Conservation (phyloP, 2,888 invertebrate genomes). For the Cephus runcator region DNA sequence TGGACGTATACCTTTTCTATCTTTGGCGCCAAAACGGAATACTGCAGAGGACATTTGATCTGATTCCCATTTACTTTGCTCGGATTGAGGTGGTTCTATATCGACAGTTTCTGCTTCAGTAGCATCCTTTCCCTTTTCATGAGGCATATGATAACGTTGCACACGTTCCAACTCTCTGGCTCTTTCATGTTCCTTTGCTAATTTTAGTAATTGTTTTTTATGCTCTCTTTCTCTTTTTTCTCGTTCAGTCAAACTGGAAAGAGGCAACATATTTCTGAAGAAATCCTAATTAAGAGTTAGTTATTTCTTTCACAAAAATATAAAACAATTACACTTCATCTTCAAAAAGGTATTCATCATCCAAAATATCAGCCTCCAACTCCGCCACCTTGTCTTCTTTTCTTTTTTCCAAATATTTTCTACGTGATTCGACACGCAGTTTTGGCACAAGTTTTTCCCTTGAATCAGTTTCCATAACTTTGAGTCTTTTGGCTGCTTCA, state of each 20-base stretch:
- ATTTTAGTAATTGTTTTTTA: constrained; percentile 87
- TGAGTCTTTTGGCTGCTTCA: constrained; percentile 91
- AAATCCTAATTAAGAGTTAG: not conserved
- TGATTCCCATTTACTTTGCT: constrained; percentile 96
- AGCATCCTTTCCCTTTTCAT: constrained; percentile 86
- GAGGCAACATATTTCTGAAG: constrained; percentile 10
- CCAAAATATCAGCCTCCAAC: constrained; percentile 92
- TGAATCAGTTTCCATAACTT: constrained; percentile 84
- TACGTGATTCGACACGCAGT: constrained; percentile 88
- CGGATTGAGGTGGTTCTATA: constrained; percentile 77
- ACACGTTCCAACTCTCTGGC: constrained; percentile 93
- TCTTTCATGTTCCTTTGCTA: constrained; percentile 95
- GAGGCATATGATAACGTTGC: constrained; percentile 95
- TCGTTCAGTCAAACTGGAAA: constrained; percentile 81
- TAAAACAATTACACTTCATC: constrained; percentile 78
- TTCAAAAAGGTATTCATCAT: constrained; percentile 96
- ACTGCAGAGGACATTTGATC: constrained; percentile 94
- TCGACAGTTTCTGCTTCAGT: constrained; percentile 81
- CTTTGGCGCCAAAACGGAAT: constrained; percentile 93
- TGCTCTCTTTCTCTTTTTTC: constrained; percentile 88
- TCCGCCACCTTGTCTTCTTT: constrained; percentile 97
- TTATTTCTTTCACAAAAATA: not conserved
- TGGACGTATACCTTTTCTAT: constrained; percentile 69
- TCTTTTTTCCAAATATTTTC: constrained; percentile 94
- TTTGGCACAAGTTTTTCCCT: constrained; percentile 88